Conservation (phyloP, 2,888 invertebrate genomes). For the Pantelozetes paolii region DNA sequence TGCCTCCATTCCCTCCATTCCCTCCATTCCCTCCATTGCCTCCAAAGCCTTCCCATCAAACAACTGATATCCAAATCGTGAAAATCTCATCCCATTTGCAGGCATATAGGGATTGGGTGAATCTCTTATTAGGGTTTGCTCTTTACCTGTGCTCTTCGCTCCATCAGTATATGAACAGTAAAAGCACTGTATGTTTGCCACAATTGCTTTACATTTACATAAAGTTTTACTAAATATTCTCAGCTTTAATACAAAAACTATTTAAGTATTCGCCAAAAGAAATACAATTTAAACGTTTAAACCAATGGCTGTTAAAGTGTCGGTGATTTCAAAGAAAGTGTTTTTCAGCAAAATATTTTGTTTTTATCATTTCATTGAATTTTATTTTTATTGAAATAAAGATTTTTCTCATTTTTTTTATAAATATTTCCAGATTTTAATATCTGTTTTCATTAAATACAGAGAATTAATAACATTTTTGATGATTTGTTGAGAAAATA, state of each 20-base stretch:
- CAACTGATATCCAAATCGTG: slow-evolving; percentile 27
- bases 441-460: no score
- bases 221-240: not conserved
- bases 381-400: not conserved
- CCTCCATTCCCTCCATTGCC: no score
- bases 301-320: not conserved
- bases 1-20: no score
- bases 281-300: not conserved
- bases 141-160: not conserved
- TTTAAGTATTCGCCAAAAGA: not conserved
- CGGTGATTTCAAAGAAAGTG: slow-evolving; percentile 4
- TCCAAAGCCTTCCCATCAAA: slow-evolving; percentile 11
- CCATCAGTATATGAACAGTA: not conserved
- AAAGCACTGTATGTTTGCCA: not conserved
- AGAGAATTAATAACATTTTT: not conserved
- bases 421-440: no score
- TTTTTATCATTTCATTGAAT: not conserved
- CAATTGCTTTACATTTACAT: slow-evolving; percentile 6
- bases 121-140: slow-evolving; percentile 11
- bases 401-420: not conserved
- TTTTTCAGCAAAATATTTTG: not conserved
- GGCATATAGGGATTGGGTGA: not conserved
- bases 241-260: slow-evolving; percentile 9
- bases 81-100: slow-evolving; percentile 7
- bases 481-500: not conserved